Evolutionary conservation across 2,888 invertebrate genomes (phyloP), one percentile per base, ranked within the genome.

Genomic region (Eristalis tenax): DNA sequence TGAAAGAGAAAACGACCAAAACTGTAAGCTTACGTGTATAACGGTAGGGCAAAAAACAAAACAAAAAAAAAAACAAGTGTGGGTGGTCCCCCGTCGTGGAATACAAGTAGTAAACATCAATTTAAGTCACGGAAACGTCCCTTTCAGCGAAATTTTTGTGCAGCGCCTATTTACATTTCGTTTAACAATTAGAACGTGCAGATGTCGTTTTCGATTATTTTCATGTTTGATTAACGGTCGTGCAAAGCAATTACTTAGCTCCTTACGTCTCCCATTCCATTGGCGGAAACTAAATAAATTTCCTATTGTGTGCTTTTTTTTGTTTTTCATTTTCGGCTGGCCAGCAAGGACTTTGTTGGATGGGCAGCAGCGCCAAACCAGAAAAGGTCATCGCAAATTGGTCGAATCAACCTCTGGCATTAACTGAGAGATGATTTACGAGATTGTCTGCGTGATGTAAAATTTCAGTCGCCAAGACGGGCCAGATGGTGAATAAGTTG

Each of bases 151-250:
- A 22, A 57, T 66, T 79, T 70, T 59, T 59, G 59, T 28, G n/a
- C 57, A 65, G 56, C 22, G 32, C 32, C 43, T 15, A 59, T 71
- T 65, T 56, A 65, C 57, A 65, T 65, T 79, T 71, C 66, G 43
- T 23, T 50, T 40, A 38, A 71, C 78, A 79, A 70, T 78, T 78
- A 64, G 70, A 70, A 70, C 64, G 38, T 79, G 26, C 59, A 71
- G 66, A 79, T 71, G 73, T 73, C 66, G 59, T 18, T 66, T 66
- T 66, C 66, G 69, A 79, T 73, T 73, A 79, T 73, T 73, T 78
- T 64, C 26, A 32, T 66, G 38, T 71, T 73, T 73, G 73, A 79
- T 71, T 79, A 65, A 71, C 43, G 65, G 69, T 70, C 63, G 56
- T 70, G 64, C 26, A 35, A 70, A 64, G 64, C 63, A 57, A 70